Evolutionary conservation across 1,140 invertebrate genomes (phyloP), one percentile per base, ranked within the genome.

Genomic region (Sesamia nonagrioides): DNA sequence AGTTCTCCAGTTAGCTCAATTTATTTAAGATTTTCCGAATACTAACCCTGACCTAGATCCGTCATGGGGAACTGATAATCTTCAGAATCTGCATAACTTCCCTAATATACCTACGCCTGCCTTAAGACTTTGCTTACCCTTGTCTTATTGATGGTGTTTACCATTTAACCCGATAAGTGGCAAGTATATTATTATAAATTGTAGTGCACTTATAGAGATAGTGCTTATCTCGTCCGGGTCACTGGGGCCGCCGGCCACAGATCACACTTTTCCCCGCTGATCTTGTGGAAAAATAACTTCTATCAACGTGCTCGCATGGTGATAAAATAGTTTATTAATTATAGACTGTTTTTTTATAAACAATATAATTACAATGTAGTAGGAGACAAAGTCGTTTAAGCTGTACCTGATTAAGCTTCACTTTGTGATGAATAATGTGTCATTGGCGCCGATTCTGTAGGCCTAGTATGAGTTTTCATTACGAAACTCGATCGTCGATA

Each of bases 211-310:
- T 82, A 77, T 76, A 76, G 76, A 50, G 73, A 79, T 82, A 79
- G 76, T 52, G 17, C 56, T 72, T 82, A 82, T 82, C 81, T 82
- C 77, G 81, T 82, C 81, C 81, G 81, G 81, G 81, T 82, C 81
- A 77, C 68, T 33, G 68, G 15, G 76, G 54, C 54, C 72, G 45
- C 9, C 52, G 79, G 45, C 58, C 79, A 71, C 11, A 60, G 73
- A 75, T 74, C 78, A 74, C 78, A 69, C 63, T 71, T 76, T 80
- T 76, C 79, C 42, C 66, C 52, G n/a, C 61, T 17, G 17, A 18
- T 78, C 80, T 75, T 72, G 69, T 78, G 50, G 68, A 77, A 77
- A 81, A 81, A 77, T 77, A 81, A 79, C 71, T 50, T 48, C 48
- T 77, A 69, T 69, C 33, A 33, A 69, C 48, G 11, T 78, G 68